Conservation (phyloP, 2,888 invertebrate genomes). For the Acleris sparsana region DNA sequence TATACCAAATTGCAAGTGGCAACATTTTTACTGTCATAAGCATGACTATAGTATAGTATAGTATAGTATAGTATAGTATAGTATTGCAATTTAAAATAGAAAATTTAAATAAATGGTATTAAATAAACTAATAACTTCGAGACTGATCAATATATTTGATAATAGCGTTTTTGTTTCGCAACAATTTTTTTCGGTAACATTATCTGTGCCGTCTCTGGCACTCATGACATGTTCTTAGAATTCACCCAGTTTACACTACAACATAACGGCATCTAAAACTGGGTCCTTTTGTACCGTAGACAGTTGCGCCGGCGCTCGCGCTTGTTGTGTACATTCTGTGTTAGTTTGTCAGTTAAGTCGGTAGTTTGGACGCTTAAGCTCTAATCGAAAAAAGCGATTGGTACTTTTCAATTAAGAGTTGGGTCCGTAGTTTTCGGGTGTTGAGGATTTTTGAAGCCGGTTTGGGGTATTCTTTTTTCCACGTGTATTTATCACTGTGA, state of each 20-base stretch:
- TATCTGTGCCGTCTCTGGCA: not conserved
- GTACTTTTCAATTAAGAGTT: not conserved
- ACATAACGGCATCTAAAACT: slow-evolving; percentile 27
- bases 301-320: slow-evolving; percentile 19
- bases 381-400: slow-evolving; percentile 5
- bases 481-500: no score
- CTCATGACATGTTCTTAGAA: slow-evolving; percentile 33
- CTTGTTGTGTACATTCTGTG: slow-evolving; percentile 23
- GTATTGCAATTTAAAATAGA: no score
- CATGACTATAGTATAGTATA: no score
- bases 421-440: not conserved
- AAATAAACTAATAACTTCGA: no score
- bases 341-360: slow-evolving; percentile 13
- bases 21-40: no score
- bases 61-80: no score
- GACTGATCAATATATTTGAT: no score
- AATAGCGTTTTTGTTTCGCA: not conserved
- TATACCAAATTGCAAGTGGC: no score
- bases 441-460: not conserved
- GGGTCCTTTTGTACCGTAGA: slow-evolving; percentile 31
- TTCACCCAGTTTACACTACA: slow-evolving; percentile 25
- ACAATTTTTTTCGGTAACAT: not conserved
- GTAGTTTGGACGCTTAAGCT: slow-evolving; percentile 9
- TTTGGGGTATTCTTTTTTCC: not conserved
- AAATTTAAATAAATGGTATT: no score